Conservation (phyloP, 2,113 vertebrate species). For the Phaetusa simplex region DNA sequence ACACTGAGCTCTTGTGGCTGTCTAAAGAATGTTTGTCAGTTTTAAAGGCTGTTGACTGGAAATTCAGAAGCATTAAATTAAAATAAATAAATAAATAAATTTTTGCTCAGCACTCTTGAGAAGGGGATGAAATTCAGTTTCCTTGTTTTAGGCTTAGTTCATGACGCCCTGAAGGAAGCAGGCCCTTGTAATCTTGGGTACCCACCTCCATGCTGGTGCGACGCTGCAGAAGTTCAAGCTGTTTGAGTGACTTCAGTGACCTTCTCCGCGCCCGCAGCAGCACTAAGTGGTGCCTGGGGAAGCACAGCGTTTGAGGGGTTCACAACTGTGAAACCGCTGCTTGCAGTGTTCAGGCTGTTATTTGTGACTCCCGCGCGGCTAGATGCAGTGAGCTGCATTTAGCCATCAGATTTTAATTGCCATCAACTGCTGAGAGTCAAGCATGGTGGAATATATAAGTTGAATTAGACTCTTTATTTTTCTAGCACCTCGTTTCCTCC, state of each 20-base stretch:
- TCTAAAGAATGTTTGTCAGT: background rate
- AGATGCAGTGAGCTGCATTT: background rate
- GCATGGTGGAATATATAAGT: background rate
- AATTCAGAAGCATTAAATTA: background rate
- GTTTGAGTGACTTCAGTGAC: background rate
- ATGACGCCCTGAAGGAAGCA: background rate
- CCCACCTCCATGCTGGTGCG: background rate
- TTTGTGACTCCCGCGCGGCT: background rate
- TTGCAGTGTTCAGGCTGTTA: background rate
- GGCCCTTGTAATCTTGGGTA: background rate
- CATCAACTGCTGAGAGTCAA: background rate
- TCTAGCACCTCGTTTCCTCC: background rate
- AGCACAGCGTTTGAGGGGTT: background rate
- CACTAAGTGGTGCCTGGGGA: accelerated
- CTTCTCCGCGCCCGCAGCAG: background rate
- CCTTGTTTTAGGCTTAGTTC: background rate
- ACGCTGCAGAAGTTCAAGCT: background rate
- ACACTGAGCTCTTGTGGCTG: background rate
- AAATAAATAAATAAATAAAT: too few relatives aligned
- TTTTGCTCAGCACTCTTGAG: background rate
- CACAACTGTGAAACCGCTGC: background rate
- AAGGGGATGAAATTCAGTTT: background rate
- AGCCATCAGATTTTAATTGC: background rate
- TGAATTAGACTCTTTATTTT: background rate
- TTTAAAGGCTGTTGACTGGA: background rate